Percentiles rank a stretch among this genome's conserved stretches.
These are phyloP conservation scores for Limonius californicus DNA, from an alignment of 1,140 invertebrate genomes.

Conservation along the genomic window DNA sequence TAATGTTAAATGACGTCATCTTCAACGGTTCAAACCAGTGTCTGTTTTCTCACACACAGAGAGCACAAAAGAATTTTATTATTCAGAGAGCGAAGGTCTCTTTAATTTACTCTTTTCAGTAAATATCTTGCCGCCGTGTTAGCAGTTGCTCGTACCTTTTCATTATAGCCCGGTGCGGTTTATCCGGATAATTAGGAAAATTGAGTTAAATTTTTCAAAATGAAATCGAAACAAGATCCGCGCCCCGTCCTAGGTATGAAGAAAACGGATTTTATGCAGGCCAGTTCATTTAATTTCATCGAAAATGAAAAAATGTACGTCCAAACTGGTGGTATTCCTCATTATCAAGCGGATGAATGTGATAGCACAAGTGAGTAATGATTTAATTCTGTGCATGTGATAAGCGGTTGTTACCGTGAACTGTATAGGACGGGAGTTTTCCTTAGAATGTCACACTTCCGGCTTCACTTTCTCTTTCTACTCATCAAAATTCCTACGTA, in stretches of 20 bases:
- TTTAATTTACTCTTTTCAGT: no score
- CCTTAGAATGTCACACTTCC: no score
- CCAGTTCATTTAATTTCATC: constrained; percentile 3
- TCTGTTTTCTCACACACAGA: neutral
- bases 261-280: constrained; percentile 1
- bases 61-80: neutral
- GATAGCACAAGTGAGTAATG: neutral
- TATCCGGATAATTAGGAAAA: no score
- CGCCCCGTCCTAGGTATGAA: neutral
- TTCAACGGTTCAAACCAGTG: neutral
- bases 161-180: neutral
- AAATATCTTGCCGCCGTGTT: no score
- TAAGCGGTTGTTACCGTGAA: no score
- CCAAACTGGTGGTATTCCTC: neutral
- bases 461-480: no score
- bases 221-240: neutral
- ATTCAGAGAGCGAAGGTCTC: neutral
- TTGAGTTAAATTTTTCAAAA: neutral
- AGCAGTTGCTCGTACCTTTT: no score
- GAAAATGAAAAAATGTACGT: neutral
- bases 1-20: constrained; percentile 11
- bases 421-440: no score
- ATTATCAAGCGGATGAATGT: neutral
- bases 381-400: neutral
- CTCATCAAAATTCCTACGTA: no score